Conservation (phyloP, 2,888 invertebrate genomes). For the Agriopis leucophaearia region DNA sequence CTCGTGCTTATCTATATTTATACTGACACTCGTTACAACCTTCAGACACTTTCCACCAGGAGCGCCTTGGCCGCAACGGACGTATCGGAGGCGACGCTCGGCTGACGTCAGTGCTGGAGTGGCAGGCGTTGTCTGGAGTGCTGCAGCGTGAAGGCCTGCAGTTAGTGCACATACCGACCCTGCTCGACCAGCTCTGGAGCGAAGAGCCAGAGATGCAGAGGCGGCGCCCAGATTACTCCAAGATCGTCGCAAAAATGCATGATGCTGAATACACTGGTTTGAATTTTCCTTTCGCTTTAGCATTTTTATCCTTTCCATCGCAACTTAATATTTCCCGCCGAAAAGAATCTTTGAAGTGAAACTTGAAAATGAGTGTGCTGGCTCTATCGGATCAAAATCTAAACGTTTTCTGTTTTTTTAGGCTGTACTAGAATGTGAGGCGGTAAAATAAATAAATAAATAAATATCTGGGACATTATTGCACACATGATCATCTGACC, state of each 20-base stretch:
- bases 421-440: too few species aligned
- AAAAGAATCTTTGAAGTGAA: neutral
- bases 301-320: neutral
- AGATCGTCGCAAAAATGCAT: slow-evolving; percentile 88
- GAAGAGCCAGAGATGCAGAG: slow-evolving; percentile 70
- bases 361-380: too few species aligned
- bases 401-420: too few species aligned
- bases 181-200: slow-evolving; percentile 93
- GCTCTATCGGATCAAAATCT: too few species aligned
- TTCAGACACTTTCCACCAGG: slow-evolving; percentile 53
- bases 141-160: slow-evolving; percentile 83
- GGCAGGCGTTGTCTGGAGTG: slow-evolving; percentile 87
- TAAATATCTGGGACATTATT: too few species aligned
- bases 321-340: neutral
- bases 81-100: slow-evolving; percentile 92
- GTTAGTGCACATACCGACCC: slow-evolving; percentile 88
- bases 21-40: slow-evolving; percentile 5
- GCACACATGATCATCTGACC: too few species aligned
- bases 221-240: slow-evolving; percentile 85
- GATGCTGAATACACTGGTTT: slow-evolving; percentile 87
- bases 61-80: slow-evolving; percentile 73
- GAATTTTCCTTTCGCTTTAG: neutral
- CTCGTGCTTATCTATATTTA: neutral
- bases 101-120: slow-evolving; percentile 89
- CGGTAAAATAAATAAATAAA: too few species aligned